phyloP scores from a whole-genome alignment of 2,888 invertebrate genomes.

The Heliconius hortense region DNA sequence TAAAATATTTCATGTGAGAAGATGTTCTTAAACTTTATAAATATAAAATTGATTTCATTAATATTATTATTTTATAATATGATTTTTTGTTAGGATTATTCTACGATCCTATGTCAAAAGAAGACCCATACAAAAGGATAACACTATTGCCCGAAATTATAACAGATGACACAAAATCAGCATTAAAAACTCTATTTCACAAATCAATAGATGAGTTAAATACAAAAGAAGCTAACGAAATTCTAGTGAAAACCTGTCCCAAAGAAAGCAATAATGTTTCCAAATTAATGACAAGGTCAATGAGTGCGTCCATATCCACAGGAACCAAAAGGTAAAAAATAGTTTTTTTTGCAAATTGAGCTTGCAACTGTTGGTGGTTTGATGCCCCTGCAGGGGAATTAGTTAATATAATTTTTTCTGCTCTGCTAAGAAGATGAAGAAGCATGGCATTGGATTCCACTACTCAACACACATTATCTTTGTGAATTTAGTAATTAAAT shows the following conservation, averaged over 20 bases:
- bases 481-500: no score
- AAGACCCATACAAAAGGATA: slow-evolving; percentile 87
- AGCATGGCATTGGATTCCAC: no score
- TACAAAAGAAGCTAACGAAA: slow-evolving; percentile 89
- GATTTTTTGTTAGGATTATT: slow-evolving; percentile 69
- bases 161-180: slow-evolving; percentile 84
- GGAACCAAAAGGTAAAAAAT: slow-evolving; percentile 65
- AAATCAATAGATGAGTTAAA: slow-evolving; percentile 86
- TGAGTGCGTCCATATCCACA: slow-evolving; percentile 60
- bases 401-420: no score
- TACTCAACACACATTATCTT: no score
- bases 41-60: background rate
- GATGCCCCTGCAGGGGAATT: no score
- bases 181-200: slow-evolving; percentile 85
- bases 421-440: no score
- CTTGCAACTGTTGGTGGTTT: no score
- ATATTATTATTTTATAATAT: background rate
- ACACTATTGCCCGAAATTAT: slow-evolving; percentile 88
- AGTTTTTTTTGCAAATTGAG: no score
- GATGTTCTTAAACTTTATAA: background rate
- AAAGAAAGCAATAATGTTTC: slow-evolving; percentile 75
- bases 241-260: slow-evolving; percentile 88
- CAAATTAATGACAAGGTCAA: slow-evolving; percentile 70
- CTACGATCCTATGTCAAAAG: slow-evolving; percentile 83
- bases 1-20: background rate